Percentiles rank a stretch among this genome's conserved stretches.
Evolutionary conservation across 1,140 invertebrate genomes (phyloP).

Genomic region (Apis cerana): DNA sequence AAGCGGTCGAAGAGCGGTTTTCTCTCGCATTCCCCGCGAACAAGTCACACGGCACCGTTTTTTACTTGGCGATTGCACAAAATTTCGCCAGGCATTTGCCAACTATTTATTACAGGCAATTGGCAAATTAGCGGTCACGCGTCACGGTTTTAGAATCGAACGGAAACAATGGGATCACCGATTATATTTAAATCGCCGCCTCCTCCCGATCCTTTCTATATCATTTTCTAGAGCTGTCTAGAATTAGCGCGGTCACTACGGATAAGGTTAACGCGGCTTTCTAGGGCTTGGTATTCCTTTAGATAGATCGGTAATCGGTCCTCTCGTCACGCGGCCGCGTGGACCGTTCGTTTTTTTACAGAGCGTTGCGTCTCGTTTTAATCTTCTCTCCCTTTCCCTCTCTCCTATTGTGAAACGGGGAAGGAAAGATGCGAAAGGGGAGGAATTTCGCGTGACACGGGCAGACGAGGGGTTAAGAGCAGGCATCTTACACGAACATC

Average conservation of each 20-base stretch:
- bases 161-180: conserved; percentile 53
- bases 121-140: conserved; percentile 59
- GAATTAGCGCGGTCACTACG: neutral
- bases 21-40: conserved; percentile 3
- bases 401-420: too few relatives aligned
- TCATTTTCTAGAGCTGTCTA: conserved; percentile 28
- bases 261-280: neutral
- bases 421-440: neutral
- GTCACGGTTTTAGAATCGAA: conserved; percentile 56
- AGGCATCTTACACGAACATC: conserved; percentile 60
- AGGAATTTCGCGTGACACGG: conserved; percentile 48
- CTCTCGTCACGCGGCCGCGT: neutral
- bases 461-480: conserved; percentile 68
- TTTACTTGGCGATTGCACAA: conserved; percentile 55
- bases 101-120: conserved; percentile 62
- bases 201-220: conserved; percentile 27
- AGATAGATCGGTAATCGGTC: neutral
- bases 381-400: too few relatives aligned
- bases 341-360: neutral
- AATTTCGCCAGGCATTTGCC: conserved; percentile 44
- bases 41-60: conserved; percentile 15
- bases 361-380: too few relatives aligned
- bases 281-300: neutral
- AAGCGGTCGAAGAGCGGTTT: neutral
- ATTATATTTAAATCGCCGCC: conserved; percentile 59